Conservation (phyloP, 2,113 vertebrate species). For the Passer domesticus region DNA sequence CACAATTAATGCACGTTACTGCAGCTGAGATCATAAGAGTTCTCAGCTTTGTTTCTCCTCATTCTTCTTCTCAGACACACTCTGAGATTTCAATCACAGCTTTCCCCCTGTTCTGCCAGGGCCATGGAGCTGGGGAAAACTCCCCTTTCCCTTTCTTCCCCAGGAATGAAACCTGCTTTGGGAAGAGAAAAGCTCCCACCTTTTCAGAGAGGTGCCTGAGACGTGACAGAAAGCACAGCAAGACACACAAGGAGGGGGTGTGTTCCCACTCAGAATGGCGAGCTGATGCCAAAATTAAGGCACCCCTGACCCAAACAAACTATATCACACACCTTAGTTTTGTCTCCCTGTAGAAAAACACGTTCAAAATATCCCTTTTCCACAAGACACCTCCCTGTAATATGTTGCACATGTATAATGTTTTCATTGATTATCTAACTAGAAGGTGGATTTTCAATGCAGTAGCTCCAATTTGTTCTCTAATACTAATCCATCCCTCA, state of each 20-base stretch:
- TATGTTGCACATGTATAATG: rapidly evolving
- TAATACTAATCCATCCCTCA: not conserved
- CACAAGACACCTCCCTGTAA: not conserved
- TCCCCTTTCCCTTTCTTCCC: not conserved
- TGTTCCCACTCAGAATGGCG: rapidly evolving
- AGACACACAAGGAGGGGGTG: not conserved
- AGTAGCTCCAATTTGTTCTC: not conserved
- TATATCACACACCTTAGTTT: not conserved
- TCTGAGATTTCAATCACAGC: not conserved
- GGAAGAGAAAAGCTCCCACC: not conserved
- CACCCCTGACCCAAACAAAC: not conserved
- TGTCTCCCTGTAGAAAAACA: not conserved
- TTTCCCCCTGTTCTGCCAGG: not conserved
- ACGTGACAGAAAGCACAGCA: not conserved
- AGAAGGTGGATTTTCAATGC: not conserved
- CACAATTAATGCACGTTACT: not conserved
- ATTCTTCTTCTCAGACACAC: not conserved
- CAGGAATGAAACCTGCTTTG: not conserved
- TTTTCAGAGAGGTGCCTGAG: rapidly evolving
- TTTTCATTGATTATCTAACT: not conserved
- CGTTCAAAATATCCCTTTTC: not conserved
- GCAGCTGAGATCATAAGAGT: not conserved
- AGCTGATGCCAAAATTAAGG: not conserved
- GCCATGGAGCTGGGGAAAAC: rapidly evolving
- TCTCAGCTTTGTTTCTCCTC: not conserved